These are phyloP conservation scores for Mylabris phalerata DNA, from an alignment of 1,140 invertebrate genomes.

Conservation along the genomic window DNA sequence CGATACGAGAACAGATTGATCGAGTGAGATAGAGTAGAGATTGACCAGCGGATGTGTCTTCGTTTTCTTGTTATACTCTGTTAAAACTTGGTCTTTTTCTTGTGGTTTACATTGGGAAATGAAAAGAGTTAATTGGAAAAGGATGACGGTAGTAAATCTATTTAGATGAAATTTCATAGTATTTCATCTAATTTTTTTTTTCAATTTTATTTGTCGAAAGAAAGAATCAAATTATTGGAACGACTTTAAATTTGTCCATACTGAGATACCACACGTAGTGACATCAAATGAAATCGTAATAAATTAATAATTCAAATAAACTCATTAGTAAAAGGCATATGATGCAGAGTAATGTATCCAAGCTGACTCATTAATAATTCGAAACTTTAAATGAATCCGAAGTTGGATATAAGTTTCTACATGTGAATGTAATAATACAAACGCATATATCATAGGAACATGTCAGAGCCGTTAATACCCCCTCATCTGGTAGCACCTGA, in stretches of 20 bases:
- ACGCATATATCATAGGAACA: constrained; percentile 36
- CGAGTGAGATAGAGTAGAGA: constrained; percentile 12
- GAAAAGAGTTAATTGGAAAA: constrained; percentile 11
- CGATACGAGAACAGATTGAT: neutral
- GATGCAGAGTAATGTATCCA: constrained; percentile 35
- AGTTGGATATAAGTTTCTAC: constrained; percentile 35
- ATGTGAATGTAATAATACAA: constrained; percentile 38
- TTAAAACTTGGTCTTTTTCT: no score
- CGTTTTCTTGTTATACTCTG: no score
- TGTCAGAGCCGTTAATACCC: constrained; percentile 28
- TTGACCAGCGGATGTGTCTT: no score
- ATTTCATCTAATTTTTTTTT: neutral
- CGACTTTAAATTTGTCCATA: no score
- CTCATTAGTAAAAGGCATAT: constrained; percentile 34
- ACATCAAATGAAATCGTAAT: constrained; percentile 25
- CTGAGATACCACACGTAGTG: no score
- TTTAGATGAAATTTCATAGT: neutral
- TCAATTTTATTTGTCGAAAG: no score
- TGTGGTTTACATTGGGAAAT: neutral
- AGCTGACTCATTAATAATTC: constrained; percentile 40
- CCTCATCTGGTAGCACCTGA: constrained; percentile 9
- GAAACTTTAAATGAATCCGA: constrained; percentile 40
- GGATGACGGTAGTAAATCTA: constrained; percentile 12
- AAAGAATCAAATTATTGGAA: no score
- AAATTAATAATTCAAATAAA: constrained; percentile 40